Evolutionary conservation across 1,140 invertebrate genomes (phyloP).

Genomic region (Drosophila kikkawai): DNA sequence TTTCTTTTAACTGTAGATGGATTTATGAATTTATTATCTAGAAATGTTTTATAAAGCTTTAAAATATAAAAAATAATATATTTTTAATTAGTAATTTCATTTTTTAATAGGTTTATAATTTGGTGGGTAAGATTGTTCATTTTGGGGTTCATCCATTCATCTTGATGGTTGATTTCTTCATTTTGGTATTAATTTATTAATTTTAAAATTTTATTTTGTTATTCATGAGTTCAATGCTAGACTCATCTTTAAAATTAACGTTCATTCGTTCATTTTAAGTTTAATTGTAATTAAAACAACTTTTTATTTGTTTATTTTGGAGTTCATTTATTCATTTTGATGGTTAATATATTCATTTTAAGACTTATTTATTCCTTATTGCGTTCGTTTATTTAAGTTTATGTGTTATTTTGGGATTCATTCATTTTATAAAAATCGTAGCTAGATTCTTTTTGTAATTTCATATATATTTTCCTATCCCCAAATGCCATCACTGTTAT

Average conservation of each 20-base stretch:
- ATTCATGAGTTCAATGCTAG: no score
- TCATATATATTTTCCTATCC: no score
- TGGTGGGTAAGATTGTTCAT: not conserved
- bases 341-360: not conserved
- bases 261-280: no score
- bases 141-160: not conserved
- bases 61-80: not conserved
- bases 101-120: not conserved
- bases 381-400: not conserved
- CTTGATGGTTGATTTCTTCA: not conserved
- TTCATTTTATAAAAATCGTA: no score
- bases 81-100: not conserved
- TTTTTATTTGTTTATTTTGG: not conserved
- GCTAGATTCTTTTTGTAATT: not conserved
- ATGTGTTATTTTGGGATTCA: not conserved
- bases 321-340: not conserved
- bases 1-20: accelerated
- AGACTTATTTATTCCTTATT: not conserved
- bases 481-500: not conserved
- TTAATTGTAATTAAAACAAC: no score
- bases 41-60: not conserved
- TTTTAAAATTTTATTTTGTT: no score
- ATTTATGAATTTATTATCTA: not conserved
- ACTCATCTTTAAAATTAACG: no score
- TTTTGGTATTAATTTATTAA: not conserved